These are phyloP conservation scores for Limnothrissa miodon DNA, from an alignment of 2,113 vertebrate genomes.

Conservation along the genomic window DNA sequence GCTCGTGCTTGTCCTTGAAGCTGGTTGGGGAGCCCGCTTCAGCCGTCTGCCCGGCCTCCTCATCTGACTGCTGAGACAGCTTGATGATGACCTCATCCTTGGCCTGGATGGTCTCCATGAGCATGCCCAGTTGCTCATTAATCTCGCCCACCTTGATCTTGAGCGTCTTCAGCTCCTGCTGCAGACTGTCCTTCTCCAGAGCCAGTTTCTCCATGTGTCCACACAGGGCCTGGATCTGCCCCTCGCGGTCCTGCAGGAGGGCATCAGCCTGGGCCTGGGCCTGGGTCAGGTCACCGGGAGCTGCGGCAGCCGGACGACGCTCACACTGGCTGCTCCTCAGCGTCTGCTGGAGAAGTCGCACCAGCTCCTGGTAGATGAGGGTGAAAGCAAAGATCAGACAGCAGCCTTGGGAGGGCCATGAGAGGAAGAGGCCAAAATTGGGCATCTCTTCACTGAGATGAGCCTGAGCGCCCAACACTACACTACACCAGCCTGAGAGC, in stretches of 20 bases:
- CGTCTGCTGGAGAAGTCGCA: slow-evolving; percentile 93
- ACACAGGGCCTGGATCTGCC: slow-evolving; percentile 83
- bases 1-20: slow-evolving; percentile 78
- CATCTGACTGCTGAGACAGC: slow-evolving; percentile 77
- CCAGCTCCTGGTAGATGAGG: slow-evolving; percentile 81
- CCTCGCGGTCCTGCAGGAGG: slow-evolving; percentile 79
- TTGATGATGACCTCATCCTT: slow-evolving; percentile 97
- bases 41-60: slow-evolving; percentile 54
- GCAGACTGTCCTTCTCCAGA: slow-evolving; percentile 85
- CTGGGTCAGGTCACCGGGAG: slow-evolving; percentile 46
- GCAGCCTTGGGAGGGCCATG: background rate
- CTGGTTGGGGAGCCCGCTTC: slow-evolving; percentile 39
- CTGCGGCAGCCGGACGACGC: slow-evolving; percentile 52
- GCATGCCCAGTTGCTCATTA: slow-evolving; percentile 86
- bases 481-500: no score
- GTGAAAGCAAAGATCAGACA: background rate
- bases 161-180: slow-evolving; percentile 81
- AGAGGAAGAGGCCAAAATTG: background rate
- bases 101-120: slow-evolving; percentile 96
- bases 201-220: slow-evolving; percentile 81
- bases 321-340: slow-evolving; percentile 87
- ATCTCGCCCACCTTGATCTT: slow-evolving; percentile 88
- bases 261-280: slow-evolving; percentile 54
- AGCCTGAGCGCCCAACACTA: background rate
- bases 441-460: background rate